Percentiles rank a stretch among this genome's conserved stretches.
These are phyloP conservation scores for Clistopyga incitator DNA, from an alignment of 2,888 invertebrate species.

Conservation along the genomic window DNA sequence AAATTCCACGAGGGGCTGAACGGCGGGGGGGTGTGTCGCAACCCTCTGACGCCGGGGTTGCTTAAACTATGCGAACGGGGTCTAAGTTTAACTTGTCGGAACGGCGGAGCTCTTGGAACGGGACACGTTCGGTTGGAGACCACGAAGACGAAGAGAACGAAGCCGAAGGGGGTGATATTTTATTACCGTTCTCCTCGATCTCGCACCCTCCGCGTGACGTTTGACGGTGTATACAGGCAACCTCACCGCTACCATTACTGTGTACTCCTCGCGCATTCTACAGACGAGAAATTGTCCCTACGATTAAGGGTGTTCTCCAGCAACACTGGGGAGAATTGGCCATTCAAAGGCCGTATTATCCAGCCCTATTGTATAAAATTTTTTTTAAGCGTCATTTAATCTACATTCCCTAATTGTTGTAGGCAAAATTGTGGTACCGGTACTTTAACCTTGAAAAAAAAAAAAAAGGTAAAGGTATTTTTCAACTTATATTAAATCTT, in stretches of 20 bases:
- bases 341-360: neutral
- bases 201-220: constrained; percentile 71
- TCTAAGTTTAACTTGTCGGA: constrained; percentile 71
- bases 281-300: constrained; percentile 16
- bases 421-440: neutral
- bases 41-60: constrained; percentile 60
- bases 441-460: neutral
- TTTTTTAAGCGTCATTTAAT: neutral
- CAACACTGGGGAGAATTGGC: neutral
- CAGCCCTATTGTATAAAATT: neutral
- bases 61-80: constrained; percentile 63
- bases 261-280: constrained; percentile 49
- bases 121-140: constrained; percentile 61
- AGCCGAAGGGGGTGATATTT: constrained; percentile 76
- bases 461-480: too few species aligned
- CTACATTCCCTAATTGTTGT: neutral
- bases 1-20: constrained; percentile 59
- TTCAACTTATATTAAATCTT: neutral
- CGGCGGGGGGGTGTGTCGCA: constrained; percentile 50
- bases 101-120: constrained; percentile 58
- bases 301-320: neutral
- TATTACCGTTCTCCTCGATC: constrained; percentile 76
- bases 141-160: constrained; percentile 45
- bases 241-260: constrained; percentile 63
- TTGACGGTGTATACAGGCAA: constrained; percentile 69